These are phyloP conservation scores for Dolichomitus sp. DNA, from an alignment of 2,888 invertebrate species.

Conservation along the genomic window DNA sequence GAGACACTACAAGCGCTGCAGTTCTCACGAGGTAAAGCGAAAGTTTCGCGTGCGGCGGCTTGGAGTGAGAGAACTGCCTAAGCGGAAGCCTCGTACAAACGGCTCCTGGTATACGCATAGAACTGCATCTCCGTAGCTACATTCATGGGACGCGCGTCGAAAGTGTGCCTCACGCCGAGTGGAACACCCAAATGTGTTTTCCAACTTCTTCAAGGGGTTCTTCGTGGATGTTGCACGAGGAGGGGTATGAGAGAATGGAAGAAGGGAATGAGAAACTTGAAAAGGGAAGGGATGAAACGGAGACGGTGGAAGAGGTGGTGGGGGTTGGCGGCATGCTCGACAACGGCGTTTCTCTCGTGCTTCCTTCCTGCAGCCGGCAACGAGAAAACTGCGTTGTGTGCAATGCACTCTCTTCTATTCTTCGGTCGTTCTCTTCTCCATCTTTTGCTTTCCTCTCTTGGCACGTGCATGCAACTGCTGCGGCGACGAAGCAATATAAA, in stretches of 20 bases:
- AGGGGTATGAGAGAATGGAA: background rate
- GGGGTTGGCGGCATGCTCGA: slow-evolving; percentile 52
- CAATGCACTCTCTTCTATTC: slow-evolving; percentile 45
- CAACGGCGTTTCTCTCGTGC: slow-evolving; percentile 61
- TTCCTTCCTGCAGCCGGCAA: slow-evolving; percentile 55
- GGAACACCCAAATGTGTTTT: slow-evolving; percentile 44
- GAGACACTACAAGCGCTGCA: slow-evolving; percentile 34
- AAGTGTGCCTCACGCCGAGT: background rate
- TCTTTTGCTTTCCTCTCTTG: slow-evolving; percentile 40
- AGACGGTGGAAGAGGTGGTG: slow-evolving; percentile 34
- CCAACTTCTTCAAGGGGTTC: slow-evolving; percentile 52
- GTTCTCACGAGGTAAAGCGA: slow-evolving; percentile 49
- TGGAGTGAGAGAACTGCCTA: background rate
- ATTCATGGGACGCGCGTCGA: slow-evolving; percentile 27
- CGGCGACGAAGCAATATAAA: slow-evolving; percentile 53
- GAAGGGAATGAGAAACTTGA: slow-evolving; percentile 12
- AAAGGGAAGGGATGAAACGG: slow-evolving; percentile 15
- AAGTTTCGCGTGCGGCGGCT: slow-evolving; percentile 24
- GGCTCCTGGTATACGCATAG: slow-evolving; percentile 5
- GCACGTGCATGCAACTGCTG: slow-evolving; percentile 30
- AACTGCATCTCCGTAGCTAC: background rate
- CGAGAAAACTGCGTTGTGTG: slow-evolving; percentile 41
- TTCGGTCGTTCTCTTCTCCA: slow-evolving; percentile 49
- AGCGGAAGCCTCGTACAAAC: slow-evolving; percentile 27
- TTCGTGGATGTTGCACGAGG: slow-evolving; percentile 15